Evolutionary conservation across 2,888 invertebrate species (phyloP).

Genomic region (Drosophila demipolita): DNA sequence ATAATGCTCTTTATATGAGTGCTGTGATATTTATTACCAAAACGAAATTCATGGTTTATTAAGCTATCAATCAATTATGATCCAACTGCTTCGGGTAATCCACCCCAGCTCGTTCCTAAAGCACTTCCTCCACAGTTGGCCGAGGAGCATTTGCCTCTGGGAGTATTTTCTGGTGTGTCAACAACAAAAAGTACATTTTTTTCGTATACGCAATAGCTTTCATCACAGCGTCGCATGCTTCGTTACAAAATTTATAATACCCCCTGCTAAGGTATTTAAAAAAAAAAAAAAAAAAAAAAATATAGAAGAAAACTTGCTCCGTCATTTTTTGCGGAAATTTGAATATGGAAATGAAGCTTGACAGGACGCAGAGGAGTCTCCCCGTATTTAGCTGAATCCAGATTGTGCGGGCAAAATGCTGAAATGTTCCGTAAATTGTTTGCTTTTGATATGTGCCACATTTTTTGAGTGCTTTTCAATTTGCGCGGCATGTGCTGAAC

Average conservation of each 20-base stretch:
- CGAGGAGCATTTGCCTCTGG: background rate
- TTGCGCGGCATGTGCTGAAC: conserved; percentile 40
- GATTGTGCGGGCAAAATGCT: conserved; percentile 31
- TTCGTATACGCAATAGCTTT: background rate
- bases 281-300: background rate
- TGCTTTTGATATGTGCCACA: conserved; percentile 45
- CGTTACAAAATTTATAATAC: background rate
- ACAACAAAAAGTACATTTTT: background rate
- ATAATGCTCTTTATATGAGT: background rate
- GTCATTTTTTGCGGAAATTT: conserved; percentile 13
- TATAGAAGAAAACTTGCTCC: background rate
- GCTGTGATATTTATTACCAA: background rate
- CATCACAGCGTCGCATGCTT: background rate
- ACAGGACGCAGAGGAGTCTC: background rate
- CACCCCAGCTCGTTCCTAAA: background rate
- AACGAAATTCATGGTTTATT: background rate
- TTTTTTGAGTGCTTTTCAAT: conserved; percentile 33
- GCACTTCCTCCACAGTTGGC: background rate
- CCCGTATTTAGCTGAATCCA: conserved; percentile 7
- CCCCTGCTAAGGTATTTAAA: conserved; percentile 2
- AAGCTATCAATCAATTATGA: background rate
- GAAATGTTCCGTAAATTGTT: conserved; percentile 59
- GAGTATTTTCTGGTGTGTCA: background rate
- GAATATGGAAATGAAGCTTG: conserved; percentile 17
- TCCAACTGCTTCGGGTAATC: background rate